Conservation (phyloP, 1,140 invertebrate species). For the Cryptotermes secundus region DNA sequence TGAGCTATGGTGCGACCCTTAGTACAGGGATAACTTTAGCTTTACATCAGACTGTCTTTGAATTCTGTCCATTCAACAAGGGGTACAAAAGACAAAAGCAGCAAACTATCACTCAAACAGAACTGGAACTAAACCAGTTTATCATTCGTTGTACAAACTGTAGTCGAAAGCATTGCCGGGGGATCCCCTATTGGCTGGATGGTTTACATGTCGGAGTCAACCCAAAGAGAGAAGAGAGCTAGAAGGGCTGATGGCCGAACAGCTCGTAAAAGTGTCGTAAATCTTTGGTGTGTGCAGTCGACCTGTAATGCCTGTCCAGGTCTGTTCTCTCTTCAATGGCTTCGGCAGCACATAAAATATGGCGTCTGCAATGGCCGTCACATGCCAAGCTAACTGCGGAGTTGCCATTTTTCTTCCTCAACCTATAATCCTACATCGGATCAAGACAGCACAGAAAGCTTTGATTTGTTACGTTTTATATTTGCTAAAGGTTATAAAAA, state of each 20-base stretch:
- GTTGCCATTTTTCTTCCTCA: slow-evolving; percentile 12
- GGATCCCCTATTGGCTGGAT: not conserved
- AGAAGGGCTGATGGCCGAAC: slow-evolving; percentile 33
- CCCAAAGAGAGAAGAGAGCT: slow-evolving; percentile 32
- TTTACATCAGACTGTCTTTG: no score
- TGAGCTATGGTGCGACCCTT: no score
- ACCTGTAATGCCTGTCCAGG: no score
- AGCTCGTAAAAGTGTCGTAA: slow-evolving; percentile 35
- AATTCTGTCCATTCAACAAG: no score
- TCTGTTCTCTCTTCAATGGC: slow-evolving; percentile 30
- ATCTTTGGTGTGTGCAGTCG: slow-evolving; percentile 25
- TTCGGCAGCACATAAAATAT: slow-evolving; percentile 36
- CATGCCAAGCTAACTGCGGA: not conserved
- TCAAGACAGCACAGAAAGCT: not conserved
- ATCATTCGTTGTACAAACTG: no score
- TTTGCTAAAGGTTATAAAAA: not conserved
- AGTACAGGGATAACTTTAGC: no score
- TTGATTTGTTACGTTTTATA: not conserved
- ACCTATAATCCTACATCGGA: not conserved
- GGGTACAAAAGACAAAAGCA: no score
- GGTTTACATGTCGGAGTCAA: slow-evolving; percentile 29
- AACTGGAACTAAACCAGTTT: no score
- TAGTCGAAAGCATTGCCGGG: not conserved
- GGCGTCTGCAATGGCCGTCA: slow-evolving; percentile 34
- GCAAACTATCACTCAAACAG: no score